Conservation (phyloP, 2,888 invertebrate genomes). For the Tyria jacobaeae region DNA sequence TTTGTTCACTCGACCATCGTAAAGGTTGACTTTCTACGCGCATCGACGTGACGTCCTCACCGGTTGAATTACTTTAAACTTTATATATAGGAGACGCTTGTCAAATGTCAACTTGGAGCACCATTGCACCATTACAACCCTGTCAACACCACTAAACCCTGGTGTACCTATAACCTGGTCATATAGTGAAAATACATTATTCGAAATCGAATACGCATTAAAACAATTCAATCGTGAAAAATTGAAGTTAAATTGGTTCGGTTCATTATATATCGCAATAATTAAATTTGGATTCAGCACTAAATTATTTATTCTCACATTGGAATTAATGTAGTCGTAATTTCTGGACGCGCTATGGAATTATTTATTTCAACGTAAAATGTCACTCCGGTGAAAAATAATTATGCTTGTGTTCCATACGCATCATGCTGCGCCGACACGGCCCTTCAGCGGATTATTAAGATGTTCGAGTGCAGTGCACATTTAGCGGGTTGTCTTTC, state of each 20-base stretch:
- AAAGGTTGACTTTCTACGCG: constrained; percentile 83
- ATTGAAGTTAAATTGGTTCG: constrained; percentile 47
- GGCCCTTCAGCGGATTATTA: constrained; percentile 78
- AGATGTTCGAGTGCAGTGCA: constrained; percentile 73
- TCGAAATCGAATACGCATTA: constrained; percentile 38
- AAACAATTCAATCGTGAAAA: constrained; percentile 42
- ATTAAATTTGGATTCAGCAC: constrained; percentile 51
- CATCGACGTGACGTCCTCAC: constrained; percentile 78
- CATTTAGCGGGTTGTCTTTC: constrained; percentile 74
- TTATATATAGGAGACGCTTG: constrained; percentile 71
- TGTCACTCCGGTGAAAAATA: constrained; percentile 80
- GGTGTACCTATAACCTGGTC: constrained; percentile 43
- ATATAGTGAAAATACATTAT: constrained; percentile 37
- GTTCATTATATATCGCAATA: constrained; percentile 48
- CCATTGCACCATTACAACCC: constrained; percentile 46
- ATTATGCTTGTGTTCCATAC: constrained; percentile 71
- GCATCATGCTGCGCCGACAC: constrained; percentile 82
- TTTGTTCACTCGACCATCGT: constrained; percentile 79
- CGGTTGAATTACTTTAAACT: constrained; percentile 74
- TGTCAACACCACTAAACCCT: constrained; percentile 56
- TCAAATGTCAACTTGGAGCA: constrained; percentile 67
- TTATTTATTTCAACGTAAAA: constrained; percentile 69
- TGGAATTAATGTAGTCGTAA: constrained; percentile 63
- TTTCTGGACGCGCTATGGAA: constrained; percentile 57
- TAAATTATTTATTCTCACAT: constrained; percentile 60